Evolutionary conservation across 2,888 invertebrate species (phyloP).

Genomic region (Octonoba sinensis): DNA sequence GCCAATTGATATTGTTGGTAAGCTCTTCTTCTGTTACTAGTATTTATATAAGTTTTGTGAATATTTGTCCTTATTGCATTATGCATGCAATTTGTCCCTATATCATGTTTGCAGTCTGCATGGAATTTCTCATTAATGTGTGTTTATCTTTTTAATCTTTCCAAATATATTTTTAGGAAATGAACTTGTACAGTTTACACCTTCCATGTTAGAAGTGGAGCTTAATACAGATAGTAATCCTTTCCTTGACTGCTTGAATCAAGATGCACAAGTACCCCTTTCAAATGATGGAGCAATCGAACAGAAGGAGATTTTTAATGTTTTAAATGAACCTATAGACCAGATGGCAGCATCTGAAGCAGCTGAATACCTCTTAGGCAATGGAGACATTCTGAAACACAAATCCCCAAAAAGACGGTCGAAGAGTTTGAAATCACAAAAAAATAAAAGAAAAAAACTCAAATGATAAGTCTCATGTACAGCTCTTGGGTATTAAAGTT

Average conservation of each 20-base stretch:
- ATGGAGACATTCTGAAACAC: not conserved
- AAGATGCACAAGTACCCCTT: constrained; percentile 8
- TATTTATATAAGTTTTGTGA: not conserved
- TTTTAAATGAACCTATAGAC: constrained; percentile 24
- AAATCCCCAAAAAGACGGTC: constrained; percentile 2
- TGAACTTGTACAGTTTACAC: constrained; percentile 56
- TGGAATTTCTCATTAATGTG: not conserved
- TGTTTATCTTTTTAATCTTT: not conserved
- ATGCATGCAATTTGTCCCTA: not conserved
- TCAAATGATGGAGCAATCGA: not conserved
- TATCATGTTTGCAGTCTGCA: not conserved
- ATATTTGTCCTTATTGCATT: not conserved
- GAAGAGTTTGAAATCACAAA: constrained; percentile 9
- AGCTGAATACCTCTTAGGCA: constrained; percentile 3
- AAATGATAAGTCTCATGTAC: constrained; percentile 10
- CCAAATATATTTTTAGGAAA: constrained; percentile 26
- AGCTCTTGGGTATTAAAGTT: no score
- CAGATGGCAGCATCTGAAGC: constrained; percentile 5
- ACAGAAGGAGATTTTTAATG: constrained; percentile 10
- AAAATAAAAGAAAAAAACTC: constrained; percentile 37
- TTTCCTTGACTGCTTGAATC: constrained; percentile 26
- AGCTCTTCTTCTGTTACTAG: constrained; percentile 4
- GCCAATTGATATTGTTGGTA: constrained; percentile 37
- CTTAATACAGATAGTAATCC: constrained; percentile 25
- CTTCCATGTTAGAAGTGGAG: constrained; percentile 34